phyloP scores from a whole-genome alignment of 2,888 invertebrate genomes.

The Limenitis camilla region DNA sequence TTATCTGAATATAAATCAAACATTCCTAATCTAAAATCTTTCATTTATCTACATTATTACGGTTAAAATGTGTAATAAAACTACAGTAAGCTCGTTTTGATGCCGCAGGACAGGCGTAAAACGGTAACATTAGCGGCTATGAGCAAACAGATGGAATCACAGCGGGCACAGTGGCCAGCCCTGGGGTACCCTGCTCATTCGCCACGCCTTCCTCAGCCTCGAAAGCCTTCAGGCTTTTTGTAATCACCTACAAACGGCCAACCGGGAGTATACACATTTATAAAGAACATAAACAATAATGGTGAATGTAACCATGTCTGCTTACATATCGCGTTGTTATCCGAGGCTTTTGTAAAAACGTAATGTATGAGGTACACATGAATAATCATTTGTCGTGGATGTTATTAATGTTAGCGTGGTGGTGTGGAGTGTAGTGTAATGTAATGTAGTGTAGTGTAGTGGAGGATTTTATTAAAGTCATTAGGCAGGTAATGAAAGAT shows the following conservation, averaged over 20 bases:
- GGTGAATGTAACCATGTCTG: slow-evolving; percentile 30
- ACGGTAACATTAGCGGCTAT: slow-evolving; percentile 31
- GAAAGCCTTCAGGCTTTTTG: slow-evolving; percentile 41
- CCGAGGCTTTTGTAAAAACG: slow-evolving; percentile 16
- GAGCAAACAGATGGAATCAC: slow-evolving; percentile 40
- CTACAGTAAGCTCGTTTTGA: slow-evolving; percentile 33
- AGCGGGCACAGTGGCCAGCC: slow-evolving; percentile 50
- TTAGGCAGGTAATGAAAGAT: slow-evolving; percentile 61
- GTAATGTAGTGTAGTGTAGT: slow-evolving; percentile 33
- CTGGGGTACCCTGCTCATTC: slow-evolving; percentile 39
- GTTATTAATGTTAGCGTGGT: slow-evolving; percentile 21
- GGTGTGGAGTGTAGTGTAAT: slow-evolving; percentile 28
- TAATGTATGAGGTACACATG: slow-evolving; percentile 29
- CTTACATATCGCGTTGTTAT: not conserved
- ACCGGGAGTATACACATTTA: not conserved
- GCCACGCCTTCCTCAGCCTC: slow-evolving; percentile 28
- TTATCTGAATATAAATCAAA: slow-evolving; percentile 5
- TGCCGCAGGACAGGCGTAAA: slow-evolving; percentile 30
- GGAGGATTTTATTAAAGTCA: slow-evolving; percentile 57
- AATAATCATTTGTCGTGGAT: not conserved
- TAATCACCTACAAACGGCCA: slow-evolving; percentile 33
- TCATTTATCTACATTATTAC: slow-evolving; percentile 14
- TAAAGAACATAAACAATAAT: not conserved
- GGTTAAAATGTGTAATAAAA: slow-evolving; percentile 20
- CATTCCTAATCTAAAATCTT: slow-evolving; percentile 6